These are phyloP conservation scores for Drosophila bocqueti DNA, from an alignment of 1,140 invertebrate genomes.

Conservation along the genomic window DNA sequence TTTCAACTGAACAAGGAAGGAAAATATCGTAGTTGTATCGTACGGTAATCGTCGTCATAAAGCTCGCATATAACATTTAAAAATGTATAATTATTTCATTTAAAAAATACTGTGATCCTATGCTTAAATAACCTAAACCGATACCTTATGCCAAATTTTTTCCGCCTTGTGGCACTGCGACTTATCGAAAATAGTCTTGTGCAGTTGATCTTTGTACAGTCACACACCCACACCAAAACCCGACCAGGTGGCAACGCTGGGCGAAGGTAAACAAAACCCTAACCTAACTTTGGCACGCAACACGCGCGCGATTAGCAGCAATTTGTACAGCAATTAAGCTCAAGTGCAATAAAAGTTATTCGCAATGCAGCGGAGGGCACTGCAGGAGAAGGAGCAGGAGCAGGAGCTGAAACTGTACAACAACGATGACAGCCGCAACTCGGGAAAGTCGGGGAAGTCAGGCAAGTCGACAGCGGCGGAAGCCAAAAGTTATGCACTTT, in stretches of 20 bases:
- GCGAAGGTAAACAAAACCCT: constrained; percentile 11
- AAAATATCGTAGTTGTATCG: not conserved
- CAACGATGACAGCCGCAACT: constrained; percentile 24
- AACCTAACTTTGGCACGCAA: constrained; percentile 17
- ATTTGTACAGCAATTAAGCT: constrained; percentile 60
- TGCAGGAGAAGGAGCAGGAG: not conserved
- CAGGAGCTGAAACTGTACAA: constrained; percentile 5
- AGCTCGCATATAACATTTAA: too few relatives aligned
- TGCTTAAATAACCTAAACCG: too few relatives aligned
- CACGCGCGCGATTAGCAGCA: constrained; percentile 53
- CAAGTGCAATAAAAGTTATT: constrained; percentile 41
- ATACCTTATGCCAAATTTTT: not conserved
- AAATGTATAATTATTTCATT: too few relatives aligned
- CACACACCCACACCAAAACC: not conserved
- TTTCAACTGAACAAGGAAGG: too few relatives aligned
- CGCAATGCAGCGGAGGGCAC: constrained; percentile 1
- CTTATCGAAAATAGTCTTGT: not conserved
- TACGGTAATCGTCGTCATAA: too few relatives aligned
- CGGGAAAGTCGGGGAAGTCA: constrained; percentile 1
- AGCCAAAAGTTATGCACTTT: constrained; percentile 65
- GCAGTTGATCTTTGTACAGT: not conserved
- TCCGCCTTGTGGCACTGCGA: not conserved
- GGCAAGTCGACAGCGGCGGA: constrained; percentile 9
- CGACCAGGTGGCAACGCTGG: constrained; percentile 17
- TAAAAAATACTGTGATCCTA: too few relatives aligned